Evolutionary conservation across 30 jellyfish, hydroid and myxozoan genomes (phyloP).

Genomic region (Aurelia coerulea): DNA sequence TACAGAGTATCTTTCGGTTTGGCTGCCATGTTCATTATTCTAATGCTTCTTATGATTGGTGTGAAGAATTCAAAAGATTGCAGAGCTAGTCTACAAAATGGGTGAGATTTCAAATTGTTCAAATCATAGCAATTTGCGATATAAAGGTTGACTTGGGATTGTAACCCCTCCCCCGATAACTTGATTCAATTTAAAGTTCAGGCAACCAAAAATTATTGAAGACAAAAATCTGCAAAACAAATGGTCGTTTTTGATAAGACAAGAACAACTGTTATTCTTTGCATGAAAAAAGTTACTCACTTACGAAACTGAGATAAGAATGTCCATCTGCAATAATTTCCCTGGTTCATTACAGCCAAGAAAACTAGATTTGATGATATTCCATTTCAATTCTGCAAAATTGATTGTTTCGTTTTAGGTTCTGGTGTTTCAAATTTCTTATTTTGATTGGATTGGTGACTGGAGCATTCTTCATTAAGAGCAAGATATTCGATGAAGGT

Average conservation of each 20-base stretch:
- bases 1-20: constrained; percentile 82
- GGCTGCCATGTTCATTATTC: constrained; percentile 64
- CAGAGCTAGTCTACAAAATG: constrained; percentile 87
- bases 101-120: constrained; percentile 5
- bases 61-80: constrained; percentile 80
- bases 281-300: too few relatives aligned
- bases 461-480: constrained; percentile 85
- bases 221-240: too few relatives aligned
- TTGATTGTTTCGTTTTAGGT: constrained; percentile 15
- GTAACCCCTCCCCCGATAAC: too few relatives aligned
- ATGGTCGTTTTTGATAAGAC: too few relatives aligned
- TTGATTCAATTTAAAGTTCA: too few relatives aligned
- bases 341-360: too few relatives aligned
- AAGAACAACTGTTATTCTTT: too few relatives aligned
- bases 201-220: too few relatives aligned
- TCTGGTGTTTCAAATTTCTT: constrained; percentile 84
- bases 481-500: constrained; percentile 55
- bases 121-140: background rate
- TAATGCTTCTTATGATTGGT: constrained; percentile 75
- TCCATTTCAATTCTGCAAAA: too few relatives aligned
- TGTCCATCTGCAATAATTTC: too few relatives aligned
- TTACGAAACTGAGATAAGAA: too few relatives aligned
- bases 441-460: constrained; percentile 63
- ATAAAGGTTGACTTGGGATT: background rate
- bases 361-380: too few relatives aligned